phyloP scores from a whole-genome alignment of 2,888 invertebrate species.

The Sicus ferrugineus region DNA sequence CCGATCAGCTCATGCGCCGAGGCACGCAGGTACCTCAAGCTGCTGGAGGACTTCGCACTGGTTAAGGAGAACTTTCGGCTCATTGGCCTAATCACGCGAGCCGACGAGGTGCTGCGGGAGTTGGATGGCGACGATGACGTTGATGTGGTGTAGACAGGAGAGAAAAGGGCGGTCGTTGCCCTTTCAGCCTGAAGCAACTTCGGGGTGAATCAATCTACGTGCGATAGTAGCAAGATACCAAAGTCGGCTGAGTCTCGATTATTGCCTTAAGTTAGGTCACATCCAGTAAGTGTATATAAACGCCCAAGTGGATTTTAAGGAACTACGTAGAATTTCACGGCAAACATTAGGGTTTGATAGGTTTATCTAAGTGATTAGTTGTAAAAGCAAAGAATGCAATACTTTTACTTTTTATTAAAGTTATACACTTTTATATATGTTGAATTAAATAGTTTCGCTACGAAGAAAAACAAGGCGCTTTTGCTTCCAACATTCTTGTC shows the following conservation, averaged over 20 bases:
- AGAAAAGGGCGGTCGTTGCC: not conserved
- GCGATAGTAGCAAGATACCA: not conserved
- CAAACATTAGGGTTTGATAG: too few relatives aligned
- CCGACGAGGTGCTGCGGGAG: slow-evolving; percentile 58
- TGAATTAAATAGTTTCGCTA: too few relatives aligned
- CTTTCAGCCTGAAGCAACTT: not conserved
- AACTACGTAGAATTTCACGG: too few relatives aligned
- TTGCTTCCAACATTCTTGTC: too few relatives aligned
- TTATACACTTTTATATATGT: too few relatives aligned
- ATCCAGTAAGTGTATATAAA: too few relatives aligned
- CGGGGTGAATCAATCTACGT: not conserved
- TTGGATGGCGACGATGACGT: slow-evolving; percentile 50
- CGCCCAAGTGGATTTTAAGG: too few relatives aligned
- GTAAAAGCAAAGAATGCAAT: too few relatives aligned
- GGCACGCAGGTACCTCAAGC: slow-evolving; percentile 59
- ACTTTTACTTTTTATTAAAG: too few relatives aligned
- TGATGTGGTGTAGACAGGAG: slow-evolving; percentile 40
- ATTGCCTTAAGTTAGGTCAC: too few relatives aligned
- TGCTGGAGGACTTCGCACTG: slow-evolving; percentile 58
- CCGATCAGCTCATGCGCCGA: slow-evolving; percentile 49
- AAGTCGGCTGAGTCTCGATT: not conserved
- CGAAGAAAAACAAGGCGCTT: too few relatives aligned
- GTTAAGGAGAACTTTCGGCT: slow-evolving; percentile 57
- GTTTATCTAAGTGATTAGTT: too few relatives aligned
- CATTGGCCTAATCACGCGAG: slow-evolving; percentile 58